These are phyloP conservation scores for Bubo scandiacus DNA, from an alignment of 2,113 vertebrate species.

Conservation along the genomic window DNA sequence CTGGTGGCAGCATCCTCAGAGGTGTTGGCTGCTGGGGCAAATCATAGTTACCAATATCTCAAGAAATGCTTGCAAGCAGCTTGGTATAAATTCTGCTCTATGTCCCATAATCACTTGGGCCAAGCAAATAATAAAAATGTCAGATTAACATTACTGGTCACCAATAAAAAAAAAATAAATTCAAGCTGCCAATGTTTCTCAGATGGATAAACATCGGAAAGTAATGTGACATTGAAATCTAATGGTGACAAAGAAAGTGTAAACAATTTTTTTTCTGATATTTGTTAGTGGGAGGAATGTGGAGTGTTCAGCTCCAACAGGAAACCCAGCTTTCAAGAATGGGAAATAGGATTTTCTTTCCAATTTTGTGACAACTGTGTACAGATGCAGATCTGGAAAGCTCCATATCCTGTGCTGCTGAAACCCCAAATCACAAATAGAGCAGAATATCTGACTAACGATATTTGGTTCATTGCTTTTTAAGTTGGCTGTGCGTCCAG, in stretches of 20 bases:
- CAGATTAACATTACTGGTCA: background rate
- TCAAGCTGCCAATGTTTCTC: background rate
- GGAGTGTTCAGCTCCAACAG: background rate
- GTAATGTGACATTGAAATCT: background rate
- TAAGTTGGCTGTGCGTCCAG: background rate
- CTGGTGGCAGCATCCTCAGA: background rate
- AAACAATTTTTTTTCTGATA: background rate
- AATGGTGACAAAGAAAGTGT: background rate
- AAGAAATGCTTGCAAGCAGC: background rate
- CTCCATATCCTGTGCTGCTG: background rate
- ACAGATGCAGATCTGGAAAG: background rate
- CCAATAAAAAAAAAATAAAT: background rate
- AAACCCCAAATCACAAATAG: background rate
- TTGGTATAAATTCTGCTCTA: background rate
- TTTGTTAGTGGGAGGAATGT: background rate
- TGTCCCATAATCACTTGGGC: background rate
- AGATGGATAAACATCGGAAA: background rate
- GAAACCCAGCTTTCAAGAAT: background rate
- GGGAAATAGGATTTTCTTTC: constrained; percentile 16
- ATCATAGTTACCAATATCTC: rapidly evolving
- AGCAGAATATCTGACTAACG: background rate
- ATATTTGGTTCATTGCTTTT: background rate
- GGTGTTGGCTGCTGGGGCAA: background rate
- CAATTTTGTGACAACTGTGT: background rate
- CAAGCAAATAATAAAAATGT: background rate